These are phyloP conservation scores for Tapirus terrestris DNA, from an alignment of 2,113 vertebrate species.

Conservation along the genomic window DNA sequence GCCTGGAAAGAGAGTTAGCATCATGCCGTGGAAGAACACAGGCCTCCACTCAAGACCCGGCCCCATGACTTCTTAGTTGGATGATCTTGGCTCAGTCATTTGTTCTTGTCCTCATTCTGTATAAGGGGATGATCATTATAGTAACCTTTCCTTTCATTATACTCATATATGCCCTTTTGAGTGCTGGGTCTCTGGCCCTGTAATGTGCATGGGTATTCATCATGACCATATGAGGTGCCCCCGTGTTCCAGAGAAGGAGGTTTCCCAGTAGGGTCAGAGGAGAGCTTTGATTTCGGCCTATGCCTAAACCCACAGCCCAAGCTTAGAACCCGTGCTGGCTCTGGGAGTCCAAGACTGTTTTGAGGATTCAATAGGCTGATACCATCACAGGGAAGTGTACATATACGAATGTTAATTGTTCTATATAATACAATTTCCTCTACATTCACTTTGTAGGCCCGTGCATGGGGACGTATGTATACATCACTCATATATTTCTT, in stretches of 20 bases:
- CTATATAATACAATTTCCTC: neutral
- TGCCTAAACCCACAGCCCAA: neutral
- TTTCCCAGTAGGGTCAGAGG: neutral
- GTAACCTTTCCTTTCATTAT: neutral
- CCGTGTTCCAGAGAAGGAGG: neutral
- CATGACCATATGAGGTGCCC: neutral
- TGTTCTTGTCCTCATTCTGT: neutral
- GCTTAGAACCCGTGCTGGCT: neutral
- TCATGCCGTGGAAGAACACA: no score
- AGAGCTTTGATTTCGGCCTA: neutral
- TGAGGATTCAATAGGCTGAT: neutral
- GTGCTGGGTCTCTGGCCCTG: rapidly evolving
- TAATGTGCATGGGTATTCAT: neutral
- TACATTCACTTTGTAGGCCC: neutral
- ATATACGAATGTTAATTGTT: neutral
- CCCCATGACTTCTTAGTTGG: neutral
- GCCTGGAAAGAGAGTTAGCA: neutral
- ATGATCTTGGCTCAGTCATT: neutral
- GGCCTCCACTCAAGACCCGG: neutral
- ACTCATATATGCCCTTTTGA: neutral
- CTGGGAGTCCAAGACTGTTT: neutral
- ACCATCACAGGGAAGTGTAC: neutral
- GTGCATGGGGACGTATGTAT: neutral
- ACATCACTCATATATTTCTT: neutral
- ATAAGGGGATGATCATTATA: neutral